A percentile compares a stretch with the other conserved stretches of the same genome.
phyloP scores from a whole-genome alignment of 2,888 invertebrate genomes.

The Blastobasis adustella region DNA sequence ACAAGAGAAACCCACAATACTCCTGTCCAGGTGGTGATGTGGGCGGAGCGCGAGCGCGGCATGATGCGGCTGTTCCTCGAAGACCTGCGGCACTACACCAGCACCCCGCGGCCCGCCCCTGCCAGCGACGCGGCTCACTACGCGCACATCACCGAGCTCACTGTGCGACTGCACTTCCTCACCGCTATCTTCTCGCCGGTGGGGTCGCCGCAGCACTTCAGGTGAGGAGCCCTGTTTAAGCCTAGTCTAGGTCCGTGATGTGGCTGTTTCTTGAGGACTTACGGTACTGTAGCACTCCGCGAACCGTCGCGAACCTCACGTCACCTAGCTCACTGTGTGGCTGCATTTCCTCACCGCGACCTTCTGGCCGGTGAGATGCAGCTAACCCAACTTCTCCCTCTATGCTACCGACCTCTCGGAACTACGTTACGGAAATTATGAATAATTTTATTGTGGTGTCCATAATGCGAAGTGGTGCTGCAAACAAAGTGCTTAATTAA shows the following conservation, averaged over 20 bases:
- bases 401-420: no score
- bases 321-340: slow-evolving; percentile 92
- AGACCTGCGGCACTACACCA: slow-evolving; percentile 83
- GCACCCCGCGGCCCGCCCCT: slow-evolving; percentile 22
- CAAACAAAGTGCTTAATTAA: no score
- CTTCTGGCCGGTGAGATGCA: no score
- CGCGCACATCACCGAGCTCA: slow-evolving; percentile 89
- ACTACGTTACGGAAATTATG: no score
- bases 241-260: slow-evolving; percentile 78
- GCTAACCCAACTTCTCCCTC: no score
- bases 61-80: slow-evolving; percentile 96
- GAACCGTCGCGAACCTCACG: slow-evolving; percentile 67
- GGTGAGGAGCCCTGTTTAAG: slow-evolving; percentile 54
- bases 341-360: slow-evolving; percentile 93
- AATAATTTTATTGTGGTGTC: no score
- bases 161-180: slow-evolving; percentile 92
- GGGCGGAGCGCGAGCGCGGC: slow-evolving; percentile 93
- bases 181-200: slow-evolving; percentile 93
- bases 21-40: slow-evolving; percentile 83
- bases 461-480: no score
- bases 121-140: slow-evolving; percentile 49
- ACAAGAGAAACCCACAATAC: no score
- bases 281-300: slow-evolving; percentile 66
- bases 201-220: slow-evolving; percentile 92
- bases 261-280: slow-evolving; percentile 92